Conservation (phyloP, 2,888 invertebrate genomes). For the Campoletis raptor region DNA sequence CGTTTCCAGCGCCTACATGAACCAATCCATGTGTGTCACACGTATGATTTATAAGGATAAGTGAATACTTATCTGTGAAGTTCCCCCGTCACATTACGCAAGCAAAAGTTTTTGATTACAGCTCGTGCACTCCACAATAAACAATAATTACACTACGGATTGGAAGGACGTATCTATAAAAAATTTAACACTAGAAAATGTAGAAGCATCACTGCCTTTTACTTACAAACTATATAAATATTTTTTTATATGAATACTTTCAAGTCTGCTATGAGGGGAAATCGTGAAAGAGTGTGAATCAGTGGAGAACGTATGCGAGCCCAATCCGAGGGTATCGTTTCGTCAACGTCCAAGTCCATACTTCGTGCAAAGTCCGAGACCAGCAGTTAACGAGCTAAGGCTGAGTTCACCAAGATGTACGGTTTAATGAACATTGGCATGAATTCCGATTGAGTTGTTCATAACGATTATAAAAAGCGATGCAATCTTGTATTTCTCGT, state of each 20-base stretch:
- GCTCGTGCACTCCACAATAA: neutral
- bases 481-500: neutral
- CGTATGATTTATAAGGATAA: neutral
- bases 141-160: neutral
- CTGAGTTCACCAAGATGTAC: neutral
- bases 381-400: conserved; percentile 1
- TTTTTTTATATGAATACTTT: neutral
- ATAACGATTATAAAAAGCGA: neutral
- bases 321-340: conserved; percentile 4
- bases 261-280: neutral
- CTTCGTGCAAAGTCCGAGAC: conserved; percentile 9
- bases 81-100: conserved; percentile 34
- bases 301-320: conserved; percentile 14
- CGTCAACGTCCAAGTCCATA: neutral
- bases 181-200: neutral
- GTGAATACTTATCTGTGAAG: conserved; percentile 7
- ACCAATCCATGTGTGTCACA: neutral
- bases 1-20: conserved; percentile 43
- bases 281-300: neutral
- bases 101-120: neutral
- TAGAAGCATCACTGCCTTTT: neutral
- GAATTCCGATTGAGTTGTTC: conserved; percentile 17
- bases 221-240: neutral
- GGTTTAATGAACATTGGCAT: neutral
- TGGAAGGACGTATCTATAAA: neutral